Evolutionary conservation across 2,113 vertebrate species (phyloP).

Genomic region (Shinisaurus crocodilurus): DNA sequence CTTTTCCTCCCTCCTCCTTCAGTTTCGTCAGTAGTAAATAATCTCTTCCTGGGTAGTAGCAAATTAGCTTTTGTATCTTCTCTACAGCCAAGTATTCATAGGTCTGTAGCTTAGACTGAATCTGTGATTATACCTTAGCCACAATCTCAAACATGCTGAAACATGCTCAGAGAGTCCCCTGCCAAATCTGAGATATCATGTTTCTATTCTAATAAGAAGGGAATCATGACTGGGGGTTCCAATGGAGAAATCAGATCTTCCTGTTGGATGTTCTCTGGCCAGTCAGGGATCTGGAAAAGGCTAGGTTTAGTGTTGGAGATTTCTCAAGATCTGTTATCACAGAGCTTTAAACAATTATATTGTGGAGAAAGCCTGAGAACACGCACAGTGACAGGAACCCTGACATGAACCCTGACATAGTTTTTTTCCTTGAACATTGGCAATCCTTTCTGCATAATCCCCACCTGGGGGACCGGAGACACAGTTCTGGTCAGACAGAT

Average conservation of each 20-base stretch:
- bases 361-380: too few relatives aligned
- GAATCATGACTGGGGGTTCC: neutral
- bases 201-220: neutral
- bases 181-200: neutral
- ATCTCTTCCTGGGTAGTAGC: neutral
- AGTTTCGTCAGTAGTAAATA: neutral
- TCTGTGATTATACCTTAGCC: neutral
- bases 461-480: too few relatives aligned
- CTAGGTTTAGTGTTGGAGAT: neutral
- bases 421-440: too few relatives aligned
- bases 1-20: neutral
- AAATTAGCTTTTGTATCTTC: neutral
- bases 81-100: neutral
- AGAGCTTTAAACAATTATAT: neutral
- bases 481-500: too few relatives aligned
- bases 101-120: neutral
- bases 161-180: neutral
- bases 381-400: too few relatives aligned
- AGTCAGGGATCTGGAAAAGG: neutral
- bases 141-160: neutral
- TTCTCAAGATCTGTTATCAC: neutral
- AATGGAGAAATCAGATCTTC: neutral
- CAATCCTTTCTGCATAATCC: too few relatives aligned
- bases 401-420: too few relatives aligned
- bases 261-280: neutral